Evolutionary conservation across 2,113 vertebrate genomes (phyloP), one percentile per base, ranked within the genome.

Genomic region (Bos taurus): DNA sequence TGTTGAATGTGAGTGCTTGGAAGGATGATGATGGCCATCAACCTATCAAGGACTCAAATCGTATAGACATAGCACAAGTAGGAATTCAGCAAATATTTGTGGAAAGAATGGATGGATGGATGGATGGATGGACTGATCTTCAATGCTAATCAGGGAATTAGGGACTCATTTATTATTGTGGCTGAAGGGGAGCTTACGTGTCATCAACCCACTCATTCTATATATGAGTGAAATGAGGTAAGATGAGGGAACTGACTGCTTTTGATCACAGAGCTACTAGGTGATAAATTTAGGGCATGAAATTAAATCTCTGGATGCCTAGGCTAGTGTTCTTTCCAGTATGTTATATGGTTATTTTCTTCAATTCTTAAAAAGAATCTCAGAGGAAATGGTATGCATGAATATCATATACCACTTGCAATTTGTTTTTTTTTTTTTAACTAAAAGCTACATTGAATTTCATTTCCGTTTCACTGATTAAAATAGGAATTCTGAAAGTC

Each of bases 351-450:
- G 94, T 98, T 98, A 98, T 98, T 98, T 98, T 98, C 91, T 98
- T 96, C 97, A 95, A 97, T 98, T 98, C 96, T 98, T 98, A 98
- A 98, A 98, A 98, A 98, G 98, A 98, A 97, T 97, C 97, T 98
- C 86, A 98, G 98, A 98, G 98, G 98, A 98, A 98, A 98, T 98
- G 96, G 94, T 95, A 98, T 98, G 98, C 97, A 98, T 94, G 97
- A 97, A 98, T 97, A 97, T 98, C 96, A 98, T 97, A 97, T 96
- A 97, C 96, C 91, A 95, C 98, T 98, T 98, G 89, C 93, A 97
- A 97, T 97, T 97, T 97, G 80, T 90, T 81, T 84, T 92, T 96
- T 82, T 80, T 97, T 97, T 98, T 93, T 96, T 74, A 36, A 98
- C 97, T 96, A 95, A 98, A 97, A 97, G 82, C 96, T 96, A 95